A percentile compares a stretch with the other conserved stretches of the same genome.
Conservation (phyloP, 1,140 invertebrate species). For the Eumeta japonica region DNA sequence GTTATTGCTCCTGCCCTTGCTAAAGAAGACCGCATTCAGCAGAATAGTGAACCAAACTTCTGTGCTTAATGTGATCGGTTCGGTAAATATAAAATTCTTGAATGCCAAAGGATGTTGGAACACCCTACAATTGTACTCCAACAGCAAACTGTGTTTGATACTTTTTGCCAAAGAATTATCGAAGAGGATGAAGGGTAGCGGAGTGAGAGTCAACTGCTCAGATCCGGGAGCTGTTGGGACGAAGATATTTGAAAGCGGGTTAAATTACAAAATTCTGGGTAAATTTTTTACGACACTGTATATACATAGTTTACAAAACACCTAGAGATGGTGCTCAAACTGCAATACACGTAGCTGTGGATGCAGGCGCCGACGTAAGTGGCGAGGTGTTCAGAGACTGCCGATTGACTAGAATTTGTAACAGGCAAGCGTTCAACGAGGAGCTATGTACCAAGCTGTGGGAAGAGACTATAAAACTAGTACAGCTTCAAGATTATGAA, state of each 20-base stretch:
- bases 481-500: too few relatives aligned
- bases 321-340: slow-evolving; percentile 40
- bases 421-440: slow-evolving; percentile 13
- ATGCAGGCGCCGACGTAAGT: slow-evolving; percentile 24
- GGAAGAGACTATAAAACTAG: slow-evolving; percentile 11
- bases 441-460: slow-evolving; percentile 15
- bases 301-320: slow-evolving; percentile 14
- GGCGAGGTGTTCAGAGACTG: slow-evolving; percentile 41
- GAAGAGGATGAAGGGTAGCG: slow-evolving; percentile 55
- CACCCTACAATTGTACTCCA: slow-evolving; percentile 57
- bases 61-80: slow-evolving; percentile 55
- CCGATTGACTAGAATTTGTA: slow-evolving; percentile 9
- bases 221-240: slow-evolving; percentile 64
- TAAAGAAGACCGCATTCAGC: slow-evolving; percentile 40
- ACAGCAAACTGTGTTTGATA: slow-evolving; percentile 71
- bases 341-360: slow-evolving; percentile 24
- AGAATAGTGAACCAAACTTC: slow-evolving; percentile 72
- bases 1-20: slow-evolving; percentile 62
- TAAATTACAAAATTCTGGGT: not conserved
- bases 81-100: slow-evolving; percentile 62
- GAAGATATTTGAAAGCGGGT: slow-evolving; percentile 30
- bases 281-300: not conserved
- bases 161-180: slow-evolving; percentile 67
- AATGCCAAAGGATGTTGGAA: slow-evolving; percentile 62
- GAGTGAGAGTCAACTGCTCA: slow-evolving; percentile 59